A percentile compares a stretch with the other conserved stretches of the same genome.
Conservation (phyloP, 2,888 invertebrate species). For the Athrips mouffetella region DNA sequence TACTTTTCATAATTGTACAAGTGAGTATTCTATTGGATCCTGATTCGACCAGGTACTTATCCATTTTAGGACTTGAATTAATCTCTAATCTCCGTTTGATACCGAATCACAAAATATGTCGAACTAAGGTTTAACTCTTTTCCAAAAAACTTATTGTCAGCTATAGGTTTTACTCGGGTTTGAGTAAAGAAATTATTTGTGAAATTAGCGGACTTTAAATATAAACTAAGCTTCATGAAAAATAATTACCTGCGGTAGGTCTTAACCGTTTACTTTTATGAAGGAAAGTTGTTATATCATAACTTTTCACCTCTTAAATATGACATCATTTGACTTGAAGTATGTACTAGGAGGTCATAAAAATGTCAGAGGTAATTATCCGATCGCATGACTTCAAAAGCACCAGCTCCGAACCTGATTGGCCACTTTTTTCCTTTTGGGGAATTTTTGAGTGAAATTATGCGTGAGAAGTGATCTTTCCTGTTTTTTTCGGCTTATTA, state of each 20-base stretch:
- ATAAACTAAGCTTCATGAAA: neutral
- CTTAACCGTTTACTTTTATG: slow-evolving; percentile 1
- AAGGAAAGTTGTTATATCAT: slow-evolving; percentile 8
- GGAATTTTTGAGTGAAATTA: neutral
- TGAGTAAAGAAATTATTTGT: too few species aligned
- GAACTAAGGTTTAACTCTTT: too few species aligned
- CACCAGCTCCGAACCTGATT: neutral
- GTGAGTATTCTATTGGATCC: too few species aligned
- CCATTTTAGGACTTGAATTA: too few species aligned
- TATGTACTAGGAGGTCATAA: slow-evolving; percentile 3
- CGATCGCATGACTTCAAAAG: slow-evolving; percentile 6
- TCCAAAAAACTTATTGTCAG: too few species aligned
- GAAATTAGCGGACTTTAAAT: too few species aligned
- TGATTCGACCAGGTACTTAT: too few species aligned
- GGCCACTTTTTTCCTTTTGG: neutral
- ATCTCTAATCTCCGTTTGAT: too few species aligned
- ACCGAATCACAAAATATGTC: too few species aligned
- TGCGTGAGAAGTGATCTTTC: slow-evolving; percentile 6
- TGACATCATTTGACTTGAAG: slow-evolving; percentile 2
- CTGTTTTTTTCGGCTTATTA: slow-evolving; percentile 6
- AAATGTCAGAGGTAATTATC: slow-evolving; percentile 9
- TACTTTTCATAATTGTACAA: too few species aligned
- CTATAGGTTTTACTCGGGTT: too few species aligned
- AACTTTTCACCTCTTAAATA: neutral
- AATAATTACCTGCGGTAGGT: slow-evolving; percentile 1